Evolutionary conservation across 2,113 vertebrate species (phyloP).

Genomic region (Sinosuthora webbiana): DNA sequence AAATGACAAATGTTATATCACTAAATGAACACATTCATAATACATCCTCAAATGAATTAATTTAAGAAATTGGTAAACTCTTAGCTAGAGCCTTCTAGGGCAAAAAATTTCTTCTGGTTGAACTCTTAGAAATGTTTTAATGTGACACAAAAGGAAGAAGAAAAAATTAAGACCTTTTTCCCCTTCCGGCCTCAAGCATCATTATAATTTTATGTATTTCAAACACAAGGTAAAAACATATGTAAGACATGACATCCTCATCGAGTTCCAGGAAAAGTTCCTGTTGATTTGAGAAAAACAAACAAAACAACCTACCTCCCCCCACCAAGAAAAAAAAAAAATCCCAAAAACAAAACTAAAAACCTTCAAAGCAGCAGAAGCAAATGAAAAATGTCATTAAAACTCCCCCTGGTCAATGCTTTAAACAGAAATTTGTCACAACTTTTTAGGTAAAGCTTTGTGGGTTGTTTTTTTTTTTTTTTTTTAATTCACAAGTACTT

Average conservation of each 20-base stretch:
- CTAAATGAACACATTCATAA: background rate
- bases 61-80: background rate
- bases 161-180: background rate
- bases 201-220: background rate
- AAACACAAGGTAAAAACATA: background rate
- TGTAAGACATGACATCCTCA: background rate
- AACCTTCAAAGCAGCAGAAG: background rate
- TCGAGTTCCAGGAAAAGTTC: background rate
- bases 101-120: background rate
- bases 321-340: background rate
- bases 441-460: background rate
- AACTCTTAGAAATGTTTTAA: background rate
- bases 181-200: background rate
- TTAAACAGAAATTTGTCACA: background rate
- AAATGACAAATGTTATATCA: accelerated
- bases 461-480: accelerated
- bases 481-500: background rate
- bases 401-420: background rate
- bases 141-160: background rate
- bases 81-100: background rate
- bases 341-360: background rate
- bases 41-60: background rate
- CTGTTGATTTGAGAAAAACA: background rate
- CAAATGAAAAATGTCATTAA: background rate
- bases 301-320: background rate